Percentiles rank a stretch among this genome's conserved stretches.
These are phyloP conservation scores for Liposcelis brunnea DNA, from an alignment of 2,888 invertebrate species.

Conservation along the genomic window DNA sequence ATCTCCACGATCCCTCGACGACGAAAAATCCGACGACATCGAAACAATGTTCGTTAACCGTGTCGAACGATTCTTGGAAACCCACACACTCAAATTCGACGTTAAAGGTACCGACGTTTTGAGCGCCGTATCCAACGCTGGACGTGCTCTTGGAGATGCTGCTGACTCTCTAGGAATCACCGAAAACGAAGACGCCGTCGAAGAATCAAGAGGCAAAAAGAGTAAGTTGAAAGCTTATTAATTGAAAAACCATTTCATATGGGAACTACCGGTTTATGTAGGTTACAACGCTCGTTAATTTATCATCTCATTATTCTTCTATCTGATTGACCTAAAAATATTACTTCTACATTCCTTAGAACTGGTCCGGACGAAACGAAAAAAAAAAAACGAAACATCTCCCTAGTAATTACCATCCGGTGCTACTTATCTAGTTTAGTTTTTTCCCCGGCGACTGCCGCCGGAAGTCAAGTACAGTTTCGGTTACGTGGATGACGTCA, in stretches of 20 bases:
- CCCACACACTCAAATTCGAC: constrained; percentile 68
- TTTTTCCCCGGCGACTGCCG: background rate
- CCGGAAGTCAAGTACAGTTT: background rate
- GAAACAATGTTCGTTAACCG: constrained; percentile 47
- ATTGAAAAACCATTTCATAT: background rate
- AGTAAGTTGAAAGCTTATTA: constrained; percentile 34
- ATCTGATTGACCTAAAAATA: background rate
- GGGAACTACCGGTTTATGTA: background rate
- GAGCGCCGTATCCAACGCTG: constrained; percentile 60
- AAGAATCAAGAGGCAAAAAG: constrained; percentile 58
- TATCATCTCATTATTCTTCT: background rate
- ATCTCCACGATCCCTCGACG: constrained; percentile 45
- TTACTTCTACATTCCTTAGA: background rate
- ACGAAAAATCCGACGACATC: constrained; percentile 28
- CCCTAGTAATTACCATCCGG: background rate
- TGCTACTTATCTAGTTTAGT: background rate
- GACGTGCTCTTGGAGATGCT: constrained; percentile 60
- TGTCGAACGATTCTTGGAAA: constrained; percentile 56
- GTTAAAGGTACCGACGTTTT: constrained; percentile 70
- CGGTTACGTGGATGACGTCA: no score
- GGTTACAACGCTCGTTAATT: background rate
- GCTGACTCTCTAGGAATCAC: constrained; percentile 37
- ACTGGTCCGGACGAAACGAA: background rate
- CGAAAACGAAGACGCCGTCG: constrained; percentile 37
- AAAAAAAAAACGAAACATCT: no score